Conservation (phyloP, 2,113 vertebrate genomes). For the Pollachius pollachius region DNA sequence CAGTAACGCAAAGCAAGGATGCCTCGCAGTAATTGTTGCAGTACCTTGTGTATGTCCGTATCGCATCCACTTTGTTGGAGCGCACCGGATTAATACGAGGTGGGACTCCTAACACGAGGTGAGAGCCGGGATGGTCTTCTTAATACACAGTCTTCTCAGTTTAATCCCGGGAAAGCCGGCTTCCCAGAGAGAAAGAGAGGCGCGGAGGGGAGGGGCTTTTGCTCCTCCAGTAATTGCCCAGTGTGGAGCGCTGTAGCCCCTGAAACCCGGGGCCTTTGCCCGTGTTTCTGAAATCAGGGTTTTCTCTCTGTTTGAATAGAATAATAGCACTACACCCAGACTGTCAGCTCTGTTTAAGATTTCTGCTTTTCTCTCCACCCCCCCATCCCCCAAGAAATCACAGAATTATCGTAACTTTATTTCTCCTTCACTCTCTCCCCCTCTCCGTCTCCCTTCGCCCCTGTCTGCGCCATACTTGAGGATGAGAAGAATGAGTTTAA, state of each 20-base stretch:
- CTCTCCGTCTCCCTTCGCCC: conserved; percentile 28
- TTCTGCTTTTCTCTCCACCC: conserved; percentile 58
- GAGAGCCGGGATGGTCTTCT: too few relatives aligned
- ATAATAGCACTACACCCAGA: conserved; percentile 66
- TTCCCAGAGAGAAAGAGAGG: too few relatives aligned
- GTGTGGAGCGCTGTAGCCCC: too few relatives aligned
- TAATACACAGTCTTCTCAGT: too few relatives aligned
- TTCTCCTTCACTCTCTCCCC: conserved; percentile 10
- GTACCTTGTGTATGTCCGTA: too few relatives aligned
- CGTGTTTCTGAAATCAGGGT: conserved; percentile 69
- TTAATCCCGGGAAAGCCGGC: too few relatives aligned
- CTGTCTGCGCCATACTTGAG: conserved; percentile 21
- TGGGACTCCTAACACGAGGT: too few relatives aligned
- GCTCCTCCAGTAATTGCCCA: neutral
- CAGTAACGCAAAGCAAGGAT: too few relatives aligned
- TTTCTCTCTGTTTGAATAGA: conserved; percentile 71
- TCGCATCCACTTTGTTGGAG: too few relatives aligned
- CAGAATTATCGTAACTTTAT: conserved; percentile 23
- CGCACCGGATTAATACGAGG: too few relatives aligned
- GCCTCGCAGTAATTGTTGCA: too few relatives aligned
- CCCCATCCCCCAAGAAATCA: conserved; percentile 32
- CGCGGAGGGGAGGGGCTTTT: too few relatives aligned
- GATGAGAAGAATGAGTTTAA: conserved; percentile 46
- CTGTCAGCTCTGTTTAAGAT: conserved; percentile 73
- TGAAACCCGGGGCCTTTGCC: conserved; percentile 43